Evolutionary conservation across 2,888 invertebrate genomes (phyloP).

Genomic region (Caenorhabditis drosophilae): DNA sequence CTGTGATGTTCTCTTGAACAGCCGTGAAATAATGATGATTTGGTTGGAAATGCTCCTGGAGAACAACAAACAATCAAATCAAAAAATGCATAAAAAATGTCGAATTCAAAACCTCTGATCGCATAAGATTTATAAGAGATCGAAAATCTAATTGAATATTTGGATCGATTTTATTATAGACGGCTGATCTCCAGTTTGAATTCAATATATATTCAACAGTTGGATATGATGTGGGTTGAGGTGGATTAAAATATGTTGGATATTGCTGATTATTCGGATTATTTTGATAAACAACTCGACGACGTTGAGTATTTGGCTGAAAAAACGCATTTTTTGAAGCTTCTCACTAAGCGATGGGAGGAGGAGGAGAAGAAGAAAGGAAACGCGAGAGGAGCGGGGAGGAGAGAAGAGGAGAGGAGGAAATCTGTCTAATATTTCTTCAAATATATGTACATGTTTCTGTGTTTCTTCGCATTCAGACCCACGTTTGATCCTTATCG

Average conservation of each 20-base stretch:
- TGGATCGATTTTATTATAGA: constrained; percentile 32
- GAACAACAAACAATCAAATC: not conserved
- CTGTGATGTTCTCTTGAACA: constrained; percentile 41
- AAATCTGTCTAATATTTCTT: too few species aligned
- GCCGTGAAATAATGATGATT: constrained; percentile 44
- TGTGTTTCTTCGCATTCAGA: too few species aligned
- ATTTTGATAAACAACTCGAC: not conserved
- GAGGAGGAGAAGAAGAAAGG: constrained; percentile 8
- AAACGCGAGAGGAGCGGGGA: too few species aligned
- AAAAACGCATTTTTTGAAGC: constrained; percentile 1
- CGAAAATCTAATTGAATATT: constrained; percentile 24
- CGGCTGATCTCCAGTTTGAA: constrained; percentile 6
- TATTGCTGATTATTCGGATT: too few species aligned
- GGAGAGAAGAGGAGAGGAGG: too few species aligned
- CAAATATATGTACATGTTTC: too few species aligned
- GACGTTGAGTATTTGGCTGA: not conserved
- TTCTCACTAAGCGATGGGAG: not conserved
- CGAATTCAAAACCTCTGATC: constrained; percentile 21
- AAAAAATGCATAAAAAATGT: not conserved
- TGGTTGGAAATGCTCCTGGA: constrained; percentile 11
- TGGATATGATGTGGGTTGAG: too few species aligned
- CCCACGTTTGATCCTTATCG: too few species aligned
- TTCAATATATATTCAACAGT: constrained; percentile 7
- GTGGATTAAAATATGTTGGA: too few species aligned
- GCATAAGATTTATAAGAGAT: constrained; percentile 22